Conservation (phyloP, 1,140 invertebrate genomes). For the Drosophila kurseongensis region DNA sequence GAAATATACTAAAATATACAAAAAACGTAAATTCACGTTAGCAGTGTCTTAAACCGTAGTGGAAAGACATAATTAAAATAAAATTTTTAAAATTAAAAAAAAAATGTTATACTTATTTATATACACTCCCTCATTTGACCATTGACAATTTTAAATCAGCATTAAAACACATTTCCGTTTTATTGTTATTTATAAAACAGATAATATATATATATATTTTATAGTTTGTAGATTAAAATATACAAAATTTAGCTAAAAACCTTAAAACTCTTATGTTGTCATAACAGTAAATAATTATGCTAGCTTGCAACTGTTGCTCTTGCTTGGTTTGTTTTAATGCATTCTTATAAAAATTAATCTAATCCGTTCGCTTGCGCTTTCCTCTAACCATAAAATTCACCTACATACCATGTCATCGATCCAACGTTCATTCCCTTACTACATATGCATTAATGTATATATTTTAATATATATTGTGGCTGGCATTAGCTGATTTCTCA, state of each 20-base stretch:
- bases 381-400: constrained; percentile 57
- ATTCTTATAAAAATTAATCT: constrained; percentile 57
- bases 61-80: too few species aligned
- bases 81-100: too few species aligned
- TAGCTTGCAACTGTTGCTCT: constrained; percentile 48
- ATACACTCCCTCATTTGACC: not conserved
- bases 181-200: constrained; percentile 81
- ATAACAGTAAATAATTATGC: constrained; percentile 81
- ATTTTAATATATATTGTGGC: constrained; percentile 47
- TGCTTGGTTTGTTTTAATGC: constrained; percentile 27
- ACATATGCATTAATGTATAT: constrained; percentile 41
- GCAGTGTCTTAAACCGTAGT: too few species aligned
- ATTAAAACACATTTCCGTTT: constrained; percentile 54
- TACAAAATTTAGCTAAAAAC: constrained; percentile 83
- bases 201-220: constrained; percentile 71
- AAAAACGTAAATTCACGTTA: too few species aligned
- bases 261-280: constrained; percentile 73
- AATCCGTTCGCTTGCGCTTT: constrained; percentile 30
- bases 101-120: too few species aligned
- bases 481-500: constrained; percentile 60
- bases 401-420: constrained; percentile 41
- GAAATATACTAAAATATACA: not conserved
- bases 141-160: not conserved
- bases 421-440: constrained; percentile 34
- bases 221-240: constrained; percentile 80